phyloP scores from a whole-genome alignment of 2,888 invertebrate genomes.

The Apamea monoglypha region DNA sequence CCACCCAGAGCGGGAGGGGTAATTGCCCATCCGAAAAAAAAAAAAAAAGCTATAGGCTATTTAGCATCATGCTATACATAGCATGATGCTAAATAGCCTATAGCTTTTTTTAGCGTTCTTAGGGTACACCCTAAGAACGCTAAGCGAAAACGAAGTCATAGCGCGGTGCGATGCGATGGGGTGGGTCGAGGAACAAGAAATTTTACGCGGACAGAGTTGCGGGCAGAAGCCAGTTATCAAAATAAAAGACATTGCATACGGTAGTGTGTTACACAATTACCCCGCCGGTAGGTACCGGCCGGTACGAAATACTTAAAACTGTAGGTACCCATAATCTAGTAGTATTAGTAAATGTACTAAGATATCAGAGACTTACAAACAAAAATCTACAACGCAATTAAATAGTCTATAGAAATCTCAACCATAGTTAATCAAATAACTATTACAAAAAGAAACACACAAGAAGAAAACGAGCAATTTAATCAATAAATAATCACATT shows the following conservation, averaged over 20 bases:
- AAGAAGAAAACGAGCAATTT: constrained; percentile 19
- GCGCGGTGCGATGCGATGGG: no score
- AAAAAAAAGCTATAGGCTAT: no score
- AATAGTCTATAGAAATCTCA: not conserved
- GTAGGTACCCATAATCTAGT: not conserved
- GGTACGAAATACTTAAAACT: not conserved
- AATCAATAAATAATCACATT: constrained; percentile 47
- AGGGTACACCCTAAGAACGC: no score
- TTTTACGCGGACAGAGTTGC: no score
- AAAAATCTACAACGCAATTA: not conserved
- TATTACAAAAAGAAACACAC: constrained; percentile 20
- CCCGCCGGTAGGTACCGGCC: not conserved
- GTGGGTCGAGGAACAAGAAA: no score
- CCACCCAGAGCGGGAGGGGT: no score
- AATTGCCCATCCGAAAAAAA: no score
- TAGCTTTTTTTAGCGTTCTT: no score
- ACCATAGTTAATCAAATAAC: not conserved
- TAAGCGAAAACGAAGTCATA: no score
- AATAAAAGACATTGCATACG: not conserved
- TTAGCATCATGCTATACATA: no score
- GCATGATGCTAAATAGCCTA: no score
- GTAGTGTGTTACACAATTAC: no score
- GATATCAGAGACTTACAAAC: not conserved
- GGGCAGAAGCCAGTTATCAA: not conserved
- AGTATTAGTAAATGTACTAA: not conserved